Conservation (phyloP, 2,113 vertebrate genomes). For the Psittacara wagleri region DNA sequence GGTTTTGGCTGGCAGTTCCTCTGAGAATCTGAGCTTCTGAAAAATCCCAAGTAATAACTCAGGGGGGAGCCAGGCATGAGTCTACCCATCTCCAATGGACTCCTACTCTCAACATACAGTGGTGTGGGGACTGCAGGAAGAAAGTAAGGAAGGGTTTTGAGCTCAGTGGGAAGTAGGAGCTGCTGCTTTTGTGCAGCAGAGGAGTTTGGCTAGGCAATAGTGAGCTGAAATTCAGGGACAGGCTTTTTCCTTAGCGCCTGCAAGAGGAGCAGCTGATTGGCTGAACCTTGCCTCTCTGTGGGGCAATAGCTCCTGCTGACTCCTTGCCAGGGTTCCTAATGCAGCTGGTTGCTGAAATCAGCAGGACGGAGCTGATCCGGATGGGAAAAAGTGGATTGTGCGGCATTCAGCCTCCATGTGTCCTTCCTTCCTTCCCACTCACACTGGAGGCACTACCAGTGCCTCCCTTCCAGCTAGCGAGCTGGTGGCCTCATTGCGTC, state of each 20-base stretch:
- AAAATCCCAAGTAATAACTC: neutral
- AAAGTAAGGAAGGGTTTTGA: neutral
- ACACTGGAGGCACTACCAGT: neutral
- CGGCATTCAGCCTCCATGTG: rapidly evolving
- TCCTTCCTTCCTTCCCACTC: neutral
- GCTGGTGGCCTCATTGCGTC: neutral
- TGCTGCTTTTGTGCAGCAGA: neutral
- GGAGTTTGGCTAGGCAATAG: neutral
- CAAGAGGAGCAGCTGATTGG: neutral
- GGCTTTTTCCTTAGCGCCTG: neutral
- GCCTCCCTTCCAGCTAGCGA: neutral
- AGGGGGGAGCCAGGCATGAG: neutral
- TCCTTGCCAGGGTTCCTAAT: neutral
- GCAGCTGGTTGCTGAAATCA: neutral
- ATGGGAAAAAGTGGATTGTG: neutral
- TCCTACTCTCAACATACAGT: rapidly evolving
- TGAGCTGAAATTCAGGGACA: neutral
- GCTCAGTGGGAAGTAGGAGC: neutral
- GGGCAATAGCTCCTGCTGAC: neutral
- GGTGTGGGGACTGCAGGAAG: neutral
- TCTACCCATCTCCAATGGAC: neutral
- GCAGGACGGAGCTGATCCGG: neutral
- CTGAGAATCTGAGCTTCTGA: neutral
- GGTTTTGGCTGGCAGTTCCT: neutral
- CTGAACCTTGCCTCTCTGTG: neutral